Conservation (phyloP, 2,113 vertebrate species). For the Hydropotes inermis region DNA sequence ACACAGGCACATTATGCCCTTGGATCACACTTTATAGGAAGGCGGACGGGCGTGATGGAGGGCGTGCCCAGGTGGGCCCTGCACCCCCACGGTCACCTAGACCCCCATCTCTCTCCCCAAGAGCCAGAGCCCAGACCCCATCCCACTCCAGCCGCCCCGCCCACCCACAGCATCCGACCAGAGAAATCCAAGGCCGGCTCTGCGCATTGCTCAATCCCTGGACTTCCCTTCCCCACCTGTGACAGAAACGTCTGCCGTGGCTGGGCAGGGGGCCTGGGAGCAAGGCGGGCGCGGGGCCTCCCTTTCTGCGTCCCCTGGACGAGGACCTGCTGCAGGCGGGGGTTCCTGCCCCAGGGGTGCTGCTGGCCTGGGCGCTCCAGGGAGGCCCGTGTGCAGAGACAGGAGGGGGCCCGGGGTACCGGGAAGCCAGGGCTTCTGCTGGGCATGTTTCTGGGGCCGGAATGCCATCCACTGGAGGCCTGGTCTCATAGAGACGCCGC, state of each 20-base stretch:
- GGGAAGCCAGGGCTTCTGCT: constrained; percentile 28
- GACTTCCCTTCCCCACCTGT: background rate
- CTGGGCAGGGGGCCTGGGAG: background rate
- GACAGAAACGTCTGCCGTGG: background rate
- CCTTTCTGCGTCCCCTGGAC: background rate
- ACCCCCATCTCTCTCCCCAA: too few relatives aligned
- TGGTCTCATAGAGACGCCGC: background rate
- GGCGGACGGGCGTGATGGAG: accelerated
- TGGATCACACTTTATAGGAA: background rate
- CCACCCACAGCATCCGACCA: accelerated
- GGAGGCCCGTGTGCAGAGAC: background rate
- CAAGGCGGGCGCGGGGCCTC: background rate
- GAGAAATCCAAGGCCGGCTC: background rate
- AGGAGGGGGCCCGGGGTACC: background rate
- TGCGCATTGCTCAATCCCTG: background rate
- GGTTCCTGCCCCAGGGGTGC: constrained; percentile 15
- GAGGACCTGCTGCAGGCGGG: background rate
- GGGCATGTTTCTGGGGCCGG: constrained; percentile 25
- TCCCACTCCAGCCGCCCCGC: too few relatives aligned
- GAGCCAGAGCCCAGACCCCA: background rate
- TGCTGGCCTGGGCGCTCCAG: background rate
- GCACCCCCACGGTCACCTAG: accelerated
- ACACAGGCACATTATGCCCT: background rate
- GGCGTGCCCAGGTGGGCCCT: background rate
- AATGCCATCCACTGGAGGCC: constrained; percentile 13